Evolutionary conservation across 2,888 invertebrate genomes (phyloP).

Genomic region (Pheosia tremula): DNA sequence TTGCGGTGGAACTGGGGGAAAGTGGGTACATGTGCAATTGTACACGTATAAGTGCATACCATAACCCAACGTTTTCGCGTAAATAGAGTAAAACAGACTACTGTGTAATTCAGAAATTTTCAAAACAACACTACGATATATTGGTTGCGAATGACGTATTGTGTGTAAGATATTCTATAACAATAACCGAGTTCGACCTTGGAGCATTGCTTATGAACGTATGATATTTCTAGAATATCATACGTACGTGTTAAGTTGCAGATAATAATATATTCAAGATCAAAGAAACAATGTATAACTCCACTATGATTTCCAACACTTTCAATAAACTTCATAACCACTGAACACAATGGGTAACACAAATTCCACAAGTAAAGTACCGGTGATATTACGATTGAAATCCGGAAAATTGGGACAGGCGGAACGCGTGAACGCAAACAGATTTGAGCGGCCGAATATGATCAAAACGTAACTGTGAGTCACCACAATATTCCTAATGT

Average conservation of each 20-base stretch:
- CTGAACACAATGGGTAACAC: slow-evolving; percentile 22
- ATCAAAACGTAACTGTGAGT: slow-evolving; percentile 42
- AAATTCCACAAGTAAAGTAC: slow-evolving; percentile 13
- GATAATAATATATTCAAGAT: slow-evolving; percentile 31
- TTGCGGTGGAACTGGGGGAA: slow-evolving; percentile 54
- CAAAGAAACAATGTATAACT: slow-evolving; percentile 34
- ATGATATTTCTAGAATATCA: slow-evolving; percentile 56
- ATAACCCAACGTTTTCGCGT: slow-evolving; percentile 59
- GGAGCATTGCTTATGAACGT: slow-evolving; percentile 48
- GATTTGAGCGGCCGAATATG: slow-evolving; percentile 38
- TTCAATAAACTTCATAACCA: slow-evolving; percentile 25
- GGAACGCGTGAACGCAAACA: slow-evolving; percentile 39
- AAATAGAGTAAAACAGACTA: slow-evolving; percentile 63
- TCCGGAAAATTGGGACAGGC: slow-evolving; percentile 29
- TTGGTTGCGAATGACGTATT: slow-evolving; percentile 31
- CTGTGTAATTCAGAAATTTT: slow-evolving; percentile 44
- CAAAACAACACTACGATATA: slow-evolving; percentile 19
- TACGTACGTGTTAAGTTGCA: slow-evolving; percentile 28
- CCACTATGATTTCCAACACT: slow-evolving; percentile 9
- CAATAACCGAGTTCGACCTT: slow-evolving; percentile 70
- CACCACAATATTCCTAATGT: slow-evolving; percentile 42
- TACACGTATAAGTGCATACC: slow-evolving; percentile 50
- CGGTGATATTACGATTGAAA: slow-evolving; percentile 27
- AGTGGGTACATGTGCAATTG: slow-evolving; percentile 44
- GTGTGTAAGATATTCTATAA: slow-evolving; percentile 38